A percentile compares a stretch with the other conserved stretches of the same genome.
Evolutionary conservation across 1,140 invertebrate genomes (phyloP).

Genomic region (Pogonus chalceus): DNA sequence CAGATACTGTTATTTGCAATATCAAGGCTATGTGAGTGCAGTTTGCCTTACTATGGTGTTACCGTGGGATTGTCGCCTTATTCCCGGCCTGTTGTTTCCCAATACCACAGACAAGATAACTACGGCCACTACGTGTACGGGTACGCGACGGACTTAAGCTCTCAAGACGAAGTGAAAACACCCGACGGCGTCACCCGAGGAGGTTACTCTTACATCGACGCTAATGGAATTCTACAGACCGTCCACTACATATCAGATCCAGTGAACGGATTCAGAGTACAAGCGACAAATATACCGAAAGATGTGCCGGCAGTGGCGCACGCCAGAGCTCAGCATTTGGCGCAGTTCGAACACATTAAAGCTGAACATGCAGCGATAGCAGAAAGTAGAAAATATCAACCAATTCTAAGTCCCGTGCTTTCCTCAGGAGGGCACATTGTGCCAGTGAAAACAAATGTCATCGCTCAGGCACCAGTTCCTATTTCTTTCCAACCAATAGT

Average conservation of each 20-base stretch:
- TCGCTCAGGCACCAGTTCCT: constrained; percentile 9
- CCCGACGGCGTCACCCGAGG: constrained; percentile 56
- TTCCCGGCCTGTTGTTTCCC: constrained; percentile 34
- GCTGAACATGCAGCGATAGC: constrained; percentile 21
- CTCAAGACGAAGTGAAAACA: constrained; percentile 52
- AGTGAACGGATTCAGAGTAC: constrained; percentile 51
- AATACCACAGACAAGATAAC: constrained; percentile 51
- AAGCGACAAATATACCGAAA: constrained; percentile 54
- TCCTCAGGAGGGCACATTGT: constrained; percentile 10
- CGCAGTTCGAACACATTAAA: constrained; percentile 24
- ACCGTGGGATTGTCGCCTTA: constrained; percentile 22
- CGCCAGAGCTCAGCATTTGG: constrained; percentile 30
- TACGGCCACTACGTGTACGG: constrained; percentile 55
- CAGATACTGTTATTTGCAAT: neutral
- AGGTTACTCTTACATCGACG: constrained; percentile 55
- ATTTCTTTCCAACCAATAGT: constrained; percentile 17
- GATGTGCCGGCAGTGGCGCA: constrained; percentile 32
- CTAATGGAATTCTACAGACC: constrained; percentile 53
- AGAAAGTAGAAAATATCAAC: constrained; percentile 11
- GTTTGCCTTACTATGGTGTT: constrained; percentile 15
- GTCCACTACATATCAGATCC: constrained; percentile 58
- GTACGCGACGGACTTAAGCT: constrained; percentile 52
- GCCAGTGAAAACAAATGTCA: neutral
- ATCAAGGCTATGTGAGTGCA: neutral
- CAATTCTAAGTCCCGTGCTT: neutral